Evolutionary conservation across 2,888 invertebrate species (phyloP).

Genomic region (Euphydryas editha): DNA sequence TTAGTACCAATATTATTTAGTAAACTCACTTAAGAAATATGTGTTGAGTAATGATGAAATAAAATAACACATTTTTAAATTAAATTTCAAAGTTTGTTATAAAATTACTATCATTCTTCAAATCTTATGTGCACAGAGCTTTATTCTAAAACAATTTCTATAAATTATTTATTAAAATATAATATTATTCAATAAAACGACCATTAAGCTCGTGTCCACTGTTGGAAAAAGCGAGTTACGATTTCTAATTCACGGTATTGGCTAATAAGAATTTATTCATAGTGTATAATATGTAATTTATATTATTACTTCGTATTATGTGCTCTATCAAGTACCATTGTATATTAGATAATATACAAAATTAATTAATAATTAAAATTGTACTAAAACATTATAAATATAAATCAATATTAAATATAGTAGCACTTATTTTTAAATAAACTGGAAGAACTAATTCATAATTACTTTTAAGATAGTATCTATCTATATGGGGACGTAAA

Average conservation of each 20-base stretch:
- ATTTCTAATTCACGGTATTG: conserved; percentile 27
- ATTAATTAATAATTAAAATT: too few relatives aligned
- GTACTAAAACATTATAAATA: neutral
- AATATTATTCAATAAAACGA: conserved; percentile 34
- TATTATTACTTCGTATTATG: too few relatives aligned
- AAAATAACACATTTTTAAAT: neutral
- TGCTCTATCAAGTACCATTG: too few relatives aligned
- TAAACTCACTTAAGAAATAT: neutral
- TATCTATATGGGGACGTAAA: too few relatives aligned
- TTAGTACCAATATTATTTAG: too few relatives aligned
- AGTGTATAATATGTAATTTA: neutral
- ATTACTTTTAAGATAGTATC: too few relatives aligned
- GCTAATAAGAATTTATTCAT: conserved; percentile 23
- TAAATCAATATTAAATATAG: neutral
- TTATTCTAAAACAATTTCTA: conserved; percentile 27
- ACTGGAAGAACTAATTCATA: too few relatives aligned
- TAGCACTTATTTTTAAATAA: too few relatives aligned
- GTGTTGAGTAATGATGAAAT: neutral
- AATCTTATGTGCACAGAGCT: conserved; percentile 17
- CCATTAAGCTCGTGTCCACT: conserved; percentile 25
- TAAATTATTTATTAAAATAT: conserved; percentile 36
- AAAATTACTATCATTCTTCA: neutral
- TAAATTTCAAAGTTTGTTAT: neutral
- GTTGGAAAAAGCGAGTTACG: conserved; percentile 25
- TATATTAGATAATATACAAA: neutral